Evolutionary conservation across 2,888 invertebrate species (phyloP), one percentile per base, ranked within the genome.

Genomic region (Monopis laevigella): DNA sequence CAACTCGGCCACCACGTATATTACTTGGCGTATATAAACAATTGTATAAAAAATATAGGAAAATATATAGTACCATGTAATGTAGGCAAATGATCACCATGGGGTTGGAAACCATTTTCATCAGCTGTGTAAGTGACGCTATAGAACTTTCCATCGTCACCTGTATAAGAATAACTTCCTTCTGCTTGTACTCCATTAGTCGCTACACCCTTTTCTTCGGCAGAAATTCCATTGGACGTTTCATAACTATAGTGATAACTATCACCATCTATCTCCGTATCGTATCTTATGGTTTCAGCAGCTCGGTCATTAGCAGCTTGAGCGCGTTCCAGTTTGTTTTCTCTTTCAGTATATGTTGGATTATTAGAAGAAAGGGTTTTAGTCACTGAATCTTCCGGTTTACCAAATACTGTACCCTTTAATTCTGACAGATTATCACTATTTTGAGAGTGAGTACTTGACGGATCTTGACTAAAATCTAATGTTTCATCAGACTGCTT

Each of bases 161-260:
- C 73, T 39, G 69, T 74, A 46, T 78, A 80, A 3, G 77, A 59
- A 42, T 59, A 80, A 16, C 53, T 70, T 38, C 80, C 80, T 44
- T 80, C 70, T 30, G 77, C 78, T 29, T 61, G 68, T 0, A 78
- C 77, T 39, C 80, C 80, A 41, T 74, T 67, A 0, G 72, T 70
- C 17, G 78, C 78, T 1, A 68, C 63, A 40, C 80, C 80, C 10
- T 71, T 64, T 46, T 77, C 78, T 46, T 77, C 78, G 54, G 73
- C 77, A 43, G 70, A 58, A 46, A 80, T 78, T 3, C 80, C 78
- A 41, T 80, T 80, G 0, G 78, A 75, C 2, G 80, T 78, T 51
- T 80, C 78, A 28, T 69, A 80, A 40, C 62, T 69, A 49, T 75
- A 80, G 0, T 66, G 51, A 48, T 65, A 80, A 5, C 59, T 62